phyloP scores from a whole-genome alignment of 1,140 invertebrate genomes.

The Hypothenemus hampei region DNA sequence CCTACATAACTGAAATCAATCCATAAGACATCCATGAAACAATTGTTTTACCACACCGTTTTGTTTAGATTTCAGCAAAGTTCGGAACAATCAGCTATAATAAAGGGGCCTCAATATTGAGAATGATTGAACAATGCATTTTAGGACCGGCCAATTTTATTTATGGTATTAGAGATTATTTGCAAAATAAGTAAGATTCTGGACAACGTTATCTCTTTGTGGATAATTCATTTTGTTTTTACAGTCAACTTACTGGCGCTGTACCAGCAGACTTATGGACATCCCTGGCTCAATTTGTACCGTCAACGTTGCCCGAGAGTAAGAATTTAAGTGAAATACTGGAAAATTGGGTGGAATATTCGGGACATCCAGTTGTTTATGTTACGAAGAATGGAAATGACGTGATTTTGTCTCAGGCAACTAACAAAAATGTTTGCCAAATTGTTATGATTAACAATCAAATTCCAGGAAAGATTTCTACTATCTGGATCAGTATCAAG shows the following conservation, averaged over 20 bases:
- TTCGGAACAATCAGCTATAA: conserved; percentile 58
- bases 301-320: conserved; percentile 25
- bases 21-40: too few relatives aligned
- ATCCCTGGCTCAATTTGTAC: conserved; percentile 27
- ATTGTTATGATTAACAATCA: background rate
- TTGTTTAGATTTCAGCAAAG: conserved; percentile 48
- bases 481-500: conserved; percentile 1
- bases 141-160: conserved; percentile 59
- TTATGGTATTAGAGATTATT: conserved; percentile 54
- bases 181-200: conserved; percentile 47
- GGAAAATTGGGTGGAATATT: conserved; percentile 54
- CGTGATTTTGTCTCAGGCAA: conserved; percentile 26
- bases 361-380: conserved; percentile 57
- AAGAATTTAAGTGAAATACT: conserved; percentile 38
- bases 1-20: too few relatives aligned
- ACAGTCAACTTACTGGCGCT: conserved; percentile 46
- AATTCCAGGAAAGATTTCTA: conserved; percentile 32
- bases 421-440: background rate
- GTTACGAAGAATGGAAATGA: conserved; percentile 41
- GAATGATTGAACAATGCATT: conserved; percentile 66
- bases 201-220: background rate
- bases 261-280: conserved; percentile 47
- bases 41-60: background rate
- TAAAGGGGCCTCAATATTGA: conserved; percentile 62
- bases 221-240: background rate